Conservation (phyloP, 1,140 invertebrate species). For the Teleogryllus occipitalis region DNA sequence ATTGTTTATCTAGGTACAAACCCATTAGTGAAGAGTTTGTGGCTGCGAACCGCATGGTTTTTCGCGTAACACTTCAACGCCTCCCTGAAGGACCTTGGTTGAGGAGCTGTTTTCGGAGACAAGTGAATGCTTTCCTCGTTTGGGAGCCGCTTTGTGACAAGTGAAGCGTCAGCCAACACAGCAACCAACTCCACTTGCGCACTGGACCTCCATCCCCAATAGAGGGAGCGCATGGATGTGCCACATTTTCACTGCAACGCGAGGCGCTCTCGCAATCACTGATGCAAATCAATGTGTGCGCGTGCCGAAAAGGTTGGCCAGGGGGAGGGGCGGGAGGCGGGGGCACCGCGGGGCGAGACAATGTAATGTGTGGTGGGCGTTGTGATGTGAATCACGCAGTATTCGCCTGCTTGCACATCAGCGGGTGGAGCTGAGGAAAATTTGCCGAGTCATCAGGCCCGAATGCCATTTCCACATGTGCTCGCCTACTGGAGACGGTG, state of each 20-base stretch:
- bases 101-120: neutral
- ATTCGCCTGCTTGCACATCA: neutral
- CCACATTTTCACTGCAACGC: too few relatives aligned
- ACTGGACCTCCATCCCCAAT: too few relatives aligned
- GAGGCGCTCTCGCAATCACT: neutral
- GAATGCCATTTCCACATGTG: too few relatives aligned
- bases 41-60: too few relatives aligned
- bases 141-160: neutral
- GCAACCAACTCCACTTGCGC: neutral
- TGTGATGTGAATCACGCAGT: too few relatives aligned
- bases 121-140: neutral
- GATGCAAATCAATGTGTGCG: neutral
- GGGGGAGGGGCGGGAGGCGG: too few relatives aligned
- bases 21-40: too few relatives aligned
- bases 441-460: neutral
- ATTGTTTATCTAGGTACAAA: too few relatives aligned
- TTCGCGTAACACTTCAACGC: neutral
- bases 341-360: neutral
- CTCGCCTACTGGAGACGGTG: too few relatives aligned
- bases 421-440: neutral
- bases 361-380: neutral
- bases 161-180: neutral
- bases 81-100: neutral
- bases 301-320: neutral
- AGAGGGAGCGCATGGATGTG: too few relatives aligned